phyloP scores from a whole-genome alignment of 2,888 invertebrate species.

The Ariolimax columbianus region DNA sequence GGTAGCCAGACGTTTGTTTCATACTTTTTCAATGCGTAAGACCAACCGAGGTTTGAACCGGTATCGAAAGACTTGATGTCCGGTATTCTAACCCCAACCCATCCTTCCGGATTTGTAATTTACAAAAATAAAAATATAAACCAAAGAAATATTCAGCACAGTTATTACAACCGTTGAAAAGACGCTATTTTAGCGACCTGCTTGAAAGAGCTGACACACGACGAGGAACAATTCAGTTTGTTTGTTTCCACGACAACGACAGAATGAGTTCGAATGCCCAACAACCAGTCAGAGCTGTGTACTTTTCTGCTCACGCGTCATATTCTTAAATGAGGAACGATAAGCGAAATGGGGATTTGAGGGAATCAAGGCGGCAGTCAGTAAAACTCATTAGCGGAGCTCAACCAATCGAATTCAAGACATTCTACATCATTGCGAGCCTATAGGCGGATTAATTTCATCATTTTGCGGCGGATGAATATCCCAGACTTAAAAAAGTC shows the following conservation, averaged over 20 bases:
- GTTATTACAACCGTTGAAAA: no score
- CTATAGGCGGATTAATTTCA: constrained; percentile 45
- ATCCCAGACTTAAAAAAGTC: constrained; percentile 25
- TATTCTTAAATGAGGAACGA: background rate
- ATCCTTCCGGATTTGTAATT: no score
- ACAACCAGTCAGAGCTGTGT: background rate
- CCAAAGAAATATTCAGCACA: no score
- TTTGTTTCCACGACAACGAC: background rate
- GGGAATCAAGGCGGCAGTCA: constrained; percentile 26
- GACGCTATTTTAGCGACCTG: no score
- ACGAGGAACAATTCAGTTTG: no score
- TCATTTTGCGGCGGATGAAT: constrained; percentile 38
- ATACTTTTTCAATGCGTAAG: no score
- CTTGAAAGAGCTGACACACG: no score
- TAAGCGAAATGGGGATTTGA: constrained; percentile 26
- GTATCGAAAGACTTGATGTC: no score
- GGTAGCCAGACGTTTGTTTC: no score
- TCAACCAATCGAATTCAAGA: constrained; percentile 40
- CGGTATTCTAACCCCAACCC: no score
- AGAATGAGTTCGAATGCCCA: background rate
- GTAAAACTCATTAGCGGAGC: constrained; percentile 40
- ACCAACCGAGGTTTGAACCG: no score
- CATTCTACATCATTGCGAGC: constrained; percentile 34
- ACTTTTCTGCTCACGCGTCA: background rate
- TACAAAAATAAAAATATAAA: no score